phyloP scores from a whole-genome alignment of 2,888 invertebrate genomes.

The Caenorhabditis sp. region DNA sequence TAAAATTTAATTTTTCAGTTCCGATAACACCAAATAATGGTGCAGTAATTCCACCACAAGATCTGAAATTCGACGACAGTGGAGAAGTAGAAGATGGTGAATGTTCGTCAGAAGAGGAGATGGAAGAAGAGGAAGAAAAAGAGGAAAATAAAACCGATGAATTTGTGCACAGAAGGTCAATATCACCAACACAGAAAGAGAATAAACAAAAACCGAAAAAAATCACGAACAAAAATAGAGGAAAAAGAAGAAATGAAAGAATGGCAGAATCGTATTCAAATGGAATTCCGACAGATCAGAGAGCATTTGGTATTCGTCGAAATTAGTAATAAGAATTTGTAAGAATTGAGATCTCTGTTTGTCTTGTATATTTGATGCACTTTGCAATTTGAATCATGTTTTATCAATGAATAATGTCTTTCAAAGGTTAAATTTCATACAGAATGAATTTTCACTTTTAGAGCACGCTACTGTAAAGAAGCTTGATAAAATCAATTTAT shows the following conservation, averaged over 20 bases:
- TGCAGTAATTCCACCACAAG: slow-evolving; percentile 14
- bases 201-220: background rate
- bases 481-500: too few relatives aligned
- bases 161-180: background rate
- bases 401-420: too few relatives aligned
- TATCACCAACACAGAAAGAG: background rate
- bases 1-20: slow-evolving; percentile 9
- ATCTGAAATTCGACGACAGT: background rate
- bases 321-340: background rate
- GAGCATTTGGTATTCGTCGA: background rate
- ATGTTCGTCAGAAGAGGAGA: too few relatives aligned
- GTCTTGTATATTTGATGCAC: too few relatives aligned
- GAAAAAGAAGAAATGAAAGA: background rate
- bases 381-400: too few relatives aligned
- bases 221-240: background rate
- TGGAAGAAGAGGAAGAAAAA: background rate
- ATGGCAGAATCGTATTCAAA: background rate
- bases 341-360: too few relatives aligned
- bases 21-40: slow-evolving; percentile 11
- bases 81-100: background rate
- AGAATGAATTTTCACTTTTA: too few relatives aligned
- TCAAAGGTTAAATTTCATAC: too few relatives aligned
- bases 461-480: too few relatives aligned
- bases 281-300: background rate
- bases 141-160: background rate